Percentiles rank a stretch among this genome's conserved stretches.
Conservation (phyloP, 2,888 invertebrate genomes). For the Notodonta ziczac region DNA sequence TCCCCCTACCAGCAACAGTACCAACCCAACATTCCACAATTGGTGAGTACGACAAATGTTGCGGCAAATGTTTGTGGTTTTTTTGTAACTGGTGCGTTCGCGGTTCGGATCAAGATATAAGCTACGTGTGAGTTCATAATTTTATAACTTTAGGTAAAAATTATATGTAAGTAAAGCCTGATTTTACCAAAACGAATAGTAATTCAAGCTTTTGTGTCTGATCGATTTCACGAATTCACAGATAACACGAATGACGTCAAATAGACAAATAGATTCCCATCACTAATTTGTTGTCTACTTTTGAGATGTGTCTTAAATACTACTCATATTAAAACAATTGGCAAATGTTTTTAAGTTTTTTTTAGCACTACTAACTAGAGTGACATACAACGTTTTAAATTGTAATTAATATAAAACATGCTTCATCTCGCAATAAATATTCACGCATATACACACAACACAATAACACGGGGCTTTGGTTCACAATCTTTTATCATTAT, state of each 20-base stretch:
- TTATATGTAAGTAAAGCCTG: no score
- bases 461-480: slow-evolving; percentile 19
- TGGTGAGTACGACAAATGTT: slow-evolving; percentile 64
- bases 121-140: neutral
- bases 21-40: slow-evolving; percentile 81
- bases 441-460: slow-evolving; percentile 32
- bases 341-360: neutral
- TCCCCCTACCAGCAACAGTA: slow-evolving; percentile 76
- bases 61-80: slow-evolving; percentile 3
- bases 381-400: slow-evolving; percentile 10
- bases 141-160: neutral
- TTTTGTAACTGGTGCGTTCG: neutral
- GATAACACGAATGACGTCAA: neutral
- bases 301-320: neutral
- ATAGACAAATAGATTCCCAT: slow-evolving; percentile 1
- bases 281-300: neutral
- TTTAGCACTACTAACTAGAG: slow-evolving; percentile 1
- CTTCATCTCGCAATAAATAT: slow-evolving; percentile 28
- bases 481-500: slow-evolving; percentile 24
- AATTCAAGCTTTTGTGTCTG: no score
- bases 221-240: neutral
- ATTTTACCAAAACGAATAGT: no score
- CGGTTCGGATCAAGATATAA: neutral
- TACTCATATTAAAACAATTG: neutral
- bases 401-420: slow-evolving; percentile 30